Evolutionary conservation across 1,140 invertebrate species (phyloP).

Genomic region (Asbolus verrucosus): DNA sequence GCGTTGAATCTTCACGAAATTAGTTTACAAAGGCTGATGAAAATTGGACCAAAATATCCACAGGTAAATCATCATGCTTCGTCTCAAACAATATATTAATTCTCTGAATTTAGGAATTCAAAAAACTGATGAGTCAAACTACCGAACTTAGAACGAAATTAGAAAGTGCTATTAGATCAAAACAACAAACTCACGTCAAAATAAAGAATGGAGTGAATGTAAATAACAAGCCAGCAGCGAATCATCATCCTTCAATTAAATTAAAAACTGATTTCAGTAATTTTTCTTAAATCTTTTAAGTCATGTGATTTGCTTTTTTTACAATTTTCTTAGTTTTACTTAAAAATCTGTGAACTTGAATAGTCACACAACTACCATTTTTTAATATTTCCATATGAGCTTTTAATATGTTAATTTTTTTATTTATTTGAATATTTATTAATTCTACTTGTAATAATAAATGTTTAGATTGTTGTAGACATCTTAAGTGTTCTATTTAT

Average conservation of each 20-base stretch:
- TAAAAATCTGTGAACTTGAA: slow-evolving; percentile 19
- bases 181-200: slow-evolving; percentile 71
- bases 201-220: slow-evolving; percentile 63
- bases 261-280: slow-evolving; percentile 97
- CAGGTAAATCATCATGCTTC: slow-evolving; percentile 69
- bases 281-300: slow-evolving; percentile 72
- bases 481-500: slow-evolving; percentile 40
- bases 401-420: slow-evolving; percentile 15
- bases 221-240: slow-evolving; percentile 67
- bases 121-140: slow-evolving; percentile 86
- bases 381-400: slow-evolving; percentile 3
- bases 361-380: not conserved
- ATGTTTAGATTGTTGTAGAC: slow-evolving; percentile 34
- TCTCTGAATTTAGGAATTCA: slow-evolving; percentile 81
- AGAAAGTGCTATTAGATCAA: slow-evolving; percentile 86
- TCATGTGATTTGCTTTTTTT: slow-evolving; percentile 4
- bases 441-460: slow-evolving; percentile 15
- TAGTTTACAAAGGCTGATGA: slow-evolving; percentile 88
- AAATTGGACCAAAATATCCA: slow-evolving; percentile 91
- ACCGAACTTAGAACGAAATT: slow-evolving; percentile 83
- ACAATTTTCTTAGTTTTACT: not conserved
- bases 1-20: slow-evolving; percentile 83
- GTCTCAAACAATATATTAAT: not conserved
- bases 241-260: slow-evolving; percentile 86
- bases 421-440: slow-evolving; percentile 34